phyloP scores from a whole-genome alignment of 2,888 invertebrate species.

The Lasioglossum marginatum region DNA sequence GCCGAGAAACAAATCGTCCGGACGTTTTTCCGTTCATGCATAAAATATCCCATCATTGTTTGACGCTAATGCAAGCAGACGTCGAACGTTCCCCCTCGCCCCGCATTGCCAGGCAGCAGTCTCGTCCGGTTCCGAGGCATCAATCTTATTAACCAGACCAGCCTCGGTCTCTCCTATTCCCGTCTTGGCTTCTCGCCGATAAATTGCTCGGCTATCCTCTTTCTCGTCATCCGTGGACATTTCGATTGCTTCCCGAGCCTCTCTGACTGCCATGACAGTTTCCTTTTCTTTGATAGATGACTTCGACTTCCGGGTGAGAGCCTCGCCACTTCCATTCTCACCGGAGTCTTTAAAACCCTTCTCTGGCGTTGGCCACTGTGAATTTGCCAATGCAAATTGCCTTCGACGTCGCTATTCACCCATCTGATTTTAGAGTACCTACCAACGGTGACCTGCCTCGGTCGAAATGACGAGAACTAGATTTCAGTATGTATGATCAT shows the following conservation, averaged over 20 bases:
- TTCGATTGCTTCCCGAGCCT: conserved; percentile 11
- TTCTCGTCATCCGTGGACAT: conserved; percentile 9
- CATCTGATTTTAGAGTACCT: neutral
- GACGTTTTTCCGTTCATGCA: conserved; percentile 77
- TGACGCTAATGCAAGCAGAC: conserved; percentile 78
- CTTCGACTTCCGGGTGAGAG: neutral
- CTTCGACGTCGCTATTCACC: neutral
- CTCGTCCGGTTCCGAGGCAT: conserved; percentile 62
- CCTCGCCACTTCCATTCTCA: neutral
- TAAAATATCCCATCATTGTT: conserved; percentile 76
- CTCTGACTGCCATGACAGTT: neutral
- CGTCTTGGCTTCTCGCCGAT: conserved; percentile 57
- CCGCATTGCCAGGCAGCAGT: conserved; percentile 14
- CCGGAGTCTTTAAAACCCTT: neutral
- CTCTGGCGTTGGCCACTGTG: neutral
- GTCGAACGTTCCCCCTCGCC: conserved; percentile 64
- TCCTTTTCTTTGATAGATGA: conserved; percentile 4
- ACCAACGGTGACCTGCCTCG: neutral
- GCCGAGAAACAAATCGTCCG: conserved; percentile 72
- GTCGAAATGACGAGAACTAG: no score
- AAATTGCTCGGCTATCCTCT: conserved; percentile 55
- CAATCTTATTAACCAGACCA: conserved; percentile 76
- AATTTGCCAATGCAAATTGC: neutral
- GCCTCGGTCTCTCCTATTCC: conserved; percentile 62
- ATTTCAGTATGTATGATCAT: no score